Percentiles rank a stretch among this genome's conserved stretches.
Conservation (phyloP, 2,888 invertebrate genomes). For the Herminia tarsipennalis region DNA sequence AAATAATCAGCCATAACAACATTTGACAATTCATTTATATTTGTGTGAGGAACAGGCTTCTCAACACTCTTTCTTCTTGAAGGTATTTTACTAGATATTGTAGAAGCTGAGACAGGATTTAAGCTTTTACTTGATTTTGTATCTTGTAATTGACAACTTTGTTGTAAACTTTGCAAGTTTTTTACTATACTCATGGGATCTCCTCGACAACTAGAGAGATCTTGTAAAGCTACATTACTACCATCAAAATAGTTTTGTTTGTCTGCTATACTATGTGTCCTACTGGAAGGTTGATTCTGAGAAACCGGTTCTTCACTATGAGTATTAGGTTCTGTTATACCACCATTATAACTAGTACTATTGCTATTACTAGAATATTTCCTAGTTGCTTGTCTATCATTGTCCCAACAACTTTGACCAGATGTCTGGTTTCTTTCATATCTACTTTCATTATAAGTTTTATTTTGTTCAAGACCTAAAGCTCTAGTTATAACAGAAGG, state of each 20-base stretch:
- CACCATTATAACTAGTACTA: constrained; percentile 73
- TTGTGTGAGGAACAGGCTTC: constrained; percentile 69
- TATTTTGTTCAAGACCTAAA: constrained; percentile 87
- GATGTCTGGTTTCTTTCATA: constrained; percentile 82
- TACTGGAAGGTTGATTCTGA: constrained; percentile 77
- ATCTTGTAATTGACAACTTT: constrained; percentile 86
- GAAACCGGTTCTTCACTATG: constrained; percentile 74
- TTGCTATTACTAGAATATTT: constrained; percentile 80
- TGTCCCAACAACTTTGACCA: constrained; percentile 86
- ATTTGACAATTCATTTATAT: constrained; percentile 83
- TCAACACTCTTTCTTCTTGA: constrained; percentile 88
- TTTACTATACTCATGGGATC: constrained; percentile 92
- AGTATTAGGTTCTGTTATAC: constrained; percentile 77
- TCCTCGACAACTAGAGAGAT: constrained; percentile 90
- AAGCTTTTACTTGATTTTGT: constrained; percentile 79
- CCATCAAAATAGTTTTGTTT: constrained; percentile 89
- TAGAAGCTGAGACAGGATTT: constrained; percentile 57
- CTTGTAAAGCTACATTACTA: constrained; percentile 87
- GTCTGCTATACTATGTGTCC: constrained; percentile 75
- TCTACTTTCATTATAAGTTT: constrained; percentile 80
- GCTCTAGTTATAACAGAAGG: constrained; percentile 93
- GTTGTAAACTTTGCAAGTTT: constrained; percentile 87
- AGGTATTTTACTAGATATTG: constrained; percentile 58
- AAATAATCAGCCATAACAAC: constrained; percentile 85
- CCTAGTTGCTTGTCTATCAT: constrained; percentile 77